Conservation (phyloP, 1,140 invertebrate species). For the Drosophila ananassae region DNA sequence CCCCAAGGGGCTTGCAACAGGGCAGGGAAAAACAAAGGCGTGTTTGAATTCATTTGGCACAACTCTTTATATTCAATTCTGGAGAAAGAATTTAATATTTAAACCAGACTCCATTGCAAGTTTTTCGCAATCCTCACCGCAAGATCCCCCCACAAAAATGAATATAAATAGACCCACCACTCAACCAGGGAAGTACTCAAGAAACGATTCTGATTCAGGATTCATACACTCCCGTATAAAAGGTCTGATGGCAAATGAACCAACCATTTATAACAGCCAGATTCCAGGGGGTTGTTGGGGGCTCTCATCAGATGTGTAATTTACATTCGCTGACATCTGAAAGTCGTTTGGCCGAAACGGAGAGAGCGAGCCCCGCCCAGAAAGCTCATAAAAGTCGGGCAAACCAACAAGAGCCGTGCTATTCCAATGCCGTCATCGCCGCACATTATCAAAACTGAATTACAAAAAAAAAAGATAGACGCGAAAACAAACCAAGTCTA, state of each 20-base stretch:
- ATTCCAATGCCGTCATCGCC: constrained; percentile 64
- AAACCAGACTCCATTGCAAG: not conserved
- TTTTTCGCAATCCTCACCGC: not conserved
- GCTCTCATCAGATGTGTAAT: constrained; percentile 52
- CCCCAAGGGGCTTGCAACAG: too few relatives aligned
- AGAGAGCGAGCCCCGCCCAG: not conserved
- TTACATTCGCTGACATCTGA: constrained; percentile 55
- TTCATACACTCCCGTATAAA: constrained; percentile 27
- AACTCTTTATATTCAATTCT: too few relatives aligned
- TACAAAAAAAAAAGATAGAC: constrained; percentile 21
- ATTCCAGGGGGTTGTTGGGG: not conserved
- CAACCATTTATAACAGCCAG: constrained; percentile 34
- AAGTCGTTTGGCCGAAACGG: constrained; percentile 52
- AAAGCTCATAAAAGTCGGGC: constrained; percentile 48
- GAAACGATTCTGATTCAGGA: constrained; percentile 23
- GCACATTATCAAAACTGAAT: constrained; percentile 41
- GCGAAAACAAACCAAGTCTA: constrained; percentile 44
- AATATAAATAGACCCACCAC: constrained; percentile 26
- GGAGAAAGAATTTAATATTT: too few relatives aligned
- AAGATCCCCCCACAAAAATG: constrained; percentile 1
- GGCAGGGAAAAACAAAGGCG: too few relatives aligned
- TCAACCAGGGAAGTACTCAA: not conserved
- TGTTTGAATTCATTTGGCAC: too few relatives aligned
- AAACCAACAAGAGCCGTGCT: constrained; percentile 17
- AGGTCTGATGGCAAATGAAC: constrained; percentile 18